A percentile compares a stretch with the other conserved stretches of the same genome.
phyloP scores from a whole-genome alignment of 1,140 invertebrate genomes.

The Octopus sinensis region DNA sequence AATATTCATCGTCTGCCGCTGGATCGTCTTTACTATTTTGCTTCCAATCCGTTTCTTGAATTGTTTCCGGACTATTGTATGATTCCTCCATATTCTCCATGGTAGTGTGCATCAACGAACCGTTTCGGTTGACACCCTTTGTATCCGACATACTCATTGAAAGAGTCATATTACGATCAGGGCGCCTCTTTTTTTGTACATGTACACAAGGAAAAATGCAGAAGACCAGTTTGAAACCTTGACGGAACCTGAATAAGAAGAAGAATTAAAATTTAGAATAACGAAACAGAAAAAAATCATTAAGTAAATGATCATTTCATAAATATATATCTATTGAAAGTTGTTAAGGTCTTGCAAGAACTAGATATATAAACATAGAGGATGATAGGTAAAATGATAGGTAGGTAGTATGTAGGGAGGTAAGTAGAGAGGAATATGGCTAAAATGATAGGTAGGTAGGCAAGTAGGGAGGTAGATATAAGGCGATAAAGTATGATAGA shows the following conservation, averaged over 20 bases:
- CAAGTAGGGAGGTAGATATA: too few relatives aligned
- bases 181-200: not conserved
- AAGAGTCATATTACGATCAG: not conserved
- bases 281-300: too few relatives aligned
- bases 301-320: too few relatives aligned
- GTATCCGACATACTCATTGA: slow-evolving; percentile 5
- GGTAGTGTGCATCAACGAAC: slow-evolving; percentile 41
- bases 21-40: not conserved
- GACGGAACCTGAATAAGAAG: slow-evolving; percentile 35
- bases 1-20: not conserved
- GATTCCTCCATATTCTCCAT: slow-evolving; percentile 38
- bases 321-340: too few relatives aligned
- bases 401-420: too few relatives aligned
- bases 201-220: slow-evolving; percentile 42
- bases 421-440: too few relatives aligned
- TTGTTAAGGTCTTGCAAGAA: too few relatives aligned
- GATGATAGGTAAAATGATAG: too few relatives aligned
- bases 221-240: slow-evolving; percentile 47
- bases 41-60: not conserved
- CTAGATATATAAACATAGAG: too few relatives aligned
- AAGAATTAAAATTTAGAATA: not conserved
- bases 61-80: slow-evolving; percentile 3
- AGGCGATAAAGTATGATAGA: too few relatives aligned
- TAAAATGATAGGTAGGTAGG: too few relatives aligned
- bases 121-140: slow-evolving; percentile 33